Base-by-base conservation (phyloP, 2,113 vertebrate genomes). In the Nesoenas mayeri region DNA sequence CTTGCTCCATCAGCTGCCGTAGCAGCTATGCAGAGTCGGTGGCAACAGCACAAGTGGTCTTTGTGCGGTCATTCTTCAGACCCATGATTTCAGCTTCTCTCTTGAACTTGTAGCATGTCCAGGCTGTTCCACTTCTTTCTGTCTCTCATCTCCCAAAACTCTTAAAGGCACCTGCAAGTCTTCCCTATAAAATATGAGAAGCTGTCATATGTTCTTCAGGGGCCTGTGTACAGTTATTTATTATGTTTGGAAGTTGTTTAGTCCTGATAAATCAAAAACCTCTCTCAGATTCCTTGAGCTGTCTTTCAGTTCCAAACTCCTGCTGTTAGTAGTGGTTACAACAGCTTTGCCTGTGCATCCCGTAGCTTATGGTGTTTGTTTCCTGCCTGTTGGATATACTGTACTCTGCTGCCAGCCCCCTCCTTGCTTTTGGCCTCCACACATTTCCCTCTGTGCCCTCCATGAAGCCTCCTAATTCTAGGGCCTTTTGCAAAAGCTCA, bases 51-150 rank as follows among this genome's bases (percentile, higher is more conserved):
- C 18, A 48, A 21, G 50, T 1, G 2, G 32, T 62, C 57, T 74
- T 62, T 70, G 38, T 3, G 0, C 34, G 57, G 11, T 40, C 6
- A 1, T 47, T 69, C 38, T 75, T 77, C 56, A 74, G 42, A 62
- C 42, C 22, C 0, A 0, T 26, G 13, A n/a, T 26, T 62, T 79
- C 38, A 69, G 10, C 25, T 21, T 2, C 1, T 64, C 24, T 67
- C 62, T 67, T n/a, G 38, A 79, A 62, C 61, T 48, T 57, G 24
- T 9, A 87, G 40, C 7, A 4, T 32, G 12, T 58, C 24, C 31
- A 47, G n/a, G 21, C 75, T 91, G 15, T 62, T 79, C 26, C 12
- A 11, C 25, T 82, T 79, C 28, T 69, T 79, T 64, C 53, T 88
- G 17, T 19, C 22, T 64, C 25, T 64, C 66, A 22, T 11, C 48